Evolutionary conservation across 2,797 vertebrate species (phyloP).

Genomic region (Aselliscus stoliczkanus): DNA sequence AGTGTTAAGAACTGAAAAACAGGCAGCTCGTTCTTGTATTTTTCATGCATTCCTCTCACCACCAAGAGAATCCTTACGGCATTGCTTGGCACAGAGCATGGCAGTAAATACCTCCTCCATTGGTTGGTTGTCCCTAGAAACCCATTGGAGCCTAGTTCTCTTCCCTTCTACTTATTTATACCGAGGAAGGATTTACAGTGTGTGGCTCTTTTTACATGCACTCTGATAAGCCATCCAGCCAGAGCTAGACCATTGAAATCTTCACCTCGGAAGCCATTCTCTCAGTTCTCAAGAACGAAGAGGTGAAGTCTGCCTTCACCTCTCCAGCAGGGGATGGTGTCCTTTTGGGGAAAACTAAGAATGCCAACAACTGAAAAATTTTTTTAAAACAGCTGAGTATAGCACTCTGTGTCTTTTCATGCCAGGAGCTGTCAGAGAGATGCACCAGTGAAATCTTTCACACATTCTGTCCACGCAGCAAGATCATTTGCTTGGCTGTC

Average conservation of each 20-base stretch:
- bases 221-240: not conserved
- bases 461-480: slow-evolving; percentile 45
- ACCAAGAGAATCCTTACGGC: not conserved
- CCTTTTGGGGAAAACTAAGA: slow-evolving; percentile 17
- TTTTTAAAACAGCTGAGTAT: slow-evolving; percentile 37
- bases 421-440: slow-evolving; percentile 53
- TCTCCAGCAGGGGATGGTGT: not conserved
- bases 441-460: slow-evolving; percentile 43
- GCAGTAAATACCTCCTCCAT: not conserved
- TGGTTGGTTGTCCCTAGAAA: not conserved
- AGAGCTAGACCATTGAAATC: not conserved
- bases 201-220: not conserved
- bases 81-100: not conserved
- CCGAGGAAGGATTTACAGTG: not conserved
- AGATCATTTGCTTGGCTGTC: slow-evolving; percentile 11
- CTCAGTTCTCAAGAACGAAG: not conserved
- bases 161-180: not conserved
- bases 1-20: not conserved
- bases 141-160: not conserved
- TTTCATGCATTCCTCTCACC: not conserved
- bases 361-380: not conserved
- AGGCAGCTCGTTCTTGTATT: rapidly evolving
- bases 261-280: not conserved
- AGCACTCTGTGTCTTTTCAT: not conserved
- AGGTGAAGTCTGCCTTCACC: not conserved